These are phyloP conservation scores for Tychaedon coryphoeus DNA, from an alignment of 2,113 vertebrate genomes.

Conservation along the genomic window DNA sequence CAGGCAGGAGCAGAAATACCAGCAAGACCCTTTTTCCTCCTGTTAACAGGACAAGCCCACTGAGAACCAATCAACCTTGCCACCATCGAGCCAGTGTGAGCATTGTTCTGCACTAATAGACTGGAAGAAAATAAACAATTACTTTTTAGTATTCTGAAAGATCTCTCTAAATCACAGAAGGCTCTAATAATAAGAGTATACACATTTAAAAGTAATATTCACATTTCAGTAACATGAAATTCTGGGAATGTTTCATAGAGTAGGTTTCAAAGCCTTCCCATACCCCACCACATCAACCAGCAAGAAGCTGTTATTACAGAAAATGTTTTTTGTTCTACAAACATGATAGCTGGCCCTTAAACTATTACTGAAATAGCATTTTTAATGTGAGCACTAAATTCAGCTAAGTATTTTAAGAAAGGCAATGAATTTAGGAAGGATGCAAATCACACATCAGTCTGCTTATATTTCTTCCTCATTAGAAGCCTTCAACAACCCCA, in stretches of 20 bases:
- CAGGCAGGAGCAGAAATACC: background rate
- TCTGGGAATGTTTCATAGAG: conserved; percentile 24
- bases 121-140: conserved; percentile 56
- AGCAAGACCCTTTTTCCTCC: background rate
- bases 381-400: conserved; percentile 47
- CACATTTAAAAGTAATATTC: conserved; percentile 36
- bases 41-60: conserved; percentile 5
- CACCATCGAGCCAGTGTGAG: background rate
- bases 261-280: background rate
- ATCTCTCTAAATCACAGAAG: conserved; percentile 42
- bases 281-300: background rate
- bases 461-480: background rate
- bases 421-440: background rate
- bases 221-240: background rate
- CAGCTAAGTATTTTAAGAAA: conserved; percentile 32
- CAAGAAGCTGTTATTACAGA: background rate
- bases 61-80: background rate
- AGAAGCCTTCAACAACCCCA: background rate
- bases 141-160: conserved; percentile 47
- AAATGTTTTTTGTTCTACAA: conserved; percentile 37
- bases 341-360: conserved; percentile 24
- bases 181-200: conserved; percentile 12
- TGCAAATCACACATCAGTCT: background rate
- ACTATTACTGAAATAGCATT: conserved; percentile 38
- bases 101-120: conserved; percentile 38